phyloP scores from a whole-genome alignment of 2,113 vertebrate genomes.

The Oryzias melastigma region DNA sequence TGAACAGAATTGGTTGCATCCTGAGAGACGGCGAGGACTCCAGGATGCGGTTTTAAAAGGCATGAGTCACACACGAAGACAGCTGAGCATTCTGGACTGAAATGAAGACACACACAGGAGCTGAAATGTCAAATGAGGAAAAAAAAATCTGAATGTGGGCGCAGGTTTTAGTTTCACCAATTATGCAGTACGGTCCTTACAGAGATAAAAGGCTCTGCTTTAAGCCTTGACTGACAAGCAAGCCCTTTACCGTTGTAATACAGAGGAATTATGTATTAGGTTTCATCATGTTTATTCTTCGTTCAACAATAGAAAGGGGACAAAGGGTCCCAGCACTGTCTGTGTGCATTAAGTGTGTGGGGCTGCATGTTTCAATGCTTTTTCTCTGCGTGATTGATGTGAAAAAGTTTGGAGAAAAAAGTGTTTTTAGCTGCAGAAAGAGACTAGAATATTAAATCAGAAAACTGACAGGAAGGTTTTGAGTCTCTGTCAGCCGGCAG shows the following conservation, averaged over 20 bases:
- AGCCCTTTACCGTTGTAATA: constrained; percentile 58
- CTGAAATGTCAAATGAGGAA: constrained; percentile 25
- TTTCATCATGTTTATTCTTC: constrained; percentile 64
- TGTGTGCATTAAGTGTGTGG: constrained; percentile 35
- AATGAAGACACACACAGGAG: constrained; percentile 4
- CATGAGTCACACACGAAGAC: background rate
- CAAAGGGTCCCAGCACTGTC: constrained; percentile 61
- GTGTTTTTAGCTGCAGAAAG: background rate
- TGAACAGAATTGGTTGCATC: constrained; percentile 18
- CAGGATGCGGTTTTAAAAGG: constrained; percentile 3
- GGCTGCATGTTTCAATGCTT: constrained; percentile 39
- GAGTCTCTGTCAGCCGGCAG: constrained; percentile 23
- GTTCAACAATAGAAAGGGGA: constrained; percentile 52
- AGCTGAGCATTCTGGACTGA: constrained; percentile 13
- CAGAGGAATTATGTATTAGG: constrained; percentile 66
- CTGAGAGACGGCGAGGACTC: constrained; percentile 7
- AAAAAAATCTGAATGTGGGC: constrained; percentile 54
- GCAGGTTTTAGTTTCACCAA: constrained; percentile 58
- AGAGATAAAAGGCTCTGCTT: constrained; percentile 59
- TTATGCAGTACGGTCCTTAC: constrained; percentile 45
- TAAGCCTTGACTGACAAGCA: constrained; percentile 60
- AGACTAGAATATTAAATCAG: constrained; percentile 20
- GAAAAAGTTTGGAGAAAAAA: constrained; percentile 20
- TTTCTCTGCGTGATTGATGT: constrained; percentile 37
- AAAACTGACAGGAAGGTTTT: constrained; percentile 34